Conservation (phyloP, 35 echinoderm and acorn worm genomes). For the Heliocidaris tuberculata region DNA sequence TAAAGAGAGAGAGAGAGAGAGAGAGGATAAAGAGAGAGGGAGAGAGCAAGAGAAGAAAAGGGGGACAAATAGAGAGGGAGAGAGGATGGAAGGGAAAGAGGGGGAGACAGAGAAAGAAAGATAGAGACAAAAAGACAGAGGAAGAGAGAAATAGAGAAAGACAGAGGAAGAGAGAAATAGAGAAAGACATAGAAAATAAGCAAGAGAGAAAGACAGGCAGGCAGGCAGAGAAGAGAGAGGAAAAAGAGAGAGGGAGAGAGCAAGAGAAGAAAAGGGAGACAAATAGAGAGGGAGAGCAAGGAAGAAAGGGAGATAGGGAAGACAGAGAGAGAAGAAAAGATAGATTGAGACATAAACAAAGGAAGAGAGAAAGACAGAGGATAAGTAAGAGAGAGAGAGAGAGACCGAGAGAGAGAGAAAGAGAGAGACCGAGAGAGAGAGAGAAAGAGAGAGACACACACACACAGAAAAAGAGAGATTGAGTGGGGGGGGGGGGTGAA, state of each 20-base stretch:
- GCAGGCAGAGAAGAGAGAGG: neutral
- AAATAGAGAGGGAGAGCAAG: neutral
- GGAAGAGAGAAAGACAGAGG: neutral
- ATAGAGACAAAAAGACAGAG: neutral
- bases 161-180: neutral
- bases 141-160: neutral
- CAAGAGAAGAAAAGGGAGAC: neutral
- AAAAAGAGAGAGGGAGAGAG: neutral
- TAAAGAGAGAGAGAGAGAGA: neutral
- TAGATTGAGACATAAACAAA: neutral
- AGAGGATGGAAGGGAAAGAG: no score
- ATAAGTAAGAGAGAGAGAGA: neutral
- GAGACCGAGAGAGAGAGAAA: neutral
- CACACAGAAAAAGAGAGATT: neutral
- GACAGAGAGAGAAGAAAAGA: neutral
- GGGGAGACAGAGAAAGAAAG: neutral
- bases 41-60: neutral
- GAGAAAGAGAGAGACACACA: neutral
- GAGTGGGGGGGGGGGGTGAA: neutral
- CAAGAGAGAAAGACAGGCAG: neutral
- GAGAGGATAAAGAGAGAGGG: neutral
- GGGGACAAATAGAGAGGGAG: neutral
- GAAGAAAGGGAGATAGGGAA: neutral
- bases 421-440: neutral
- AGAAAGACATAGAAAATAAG: no score